These are phyloP conservation scores for Platyscapa corneri DNA, from an alignment of 1,140 invertebrate genomes.

Conservation along the genomic window DNA sequence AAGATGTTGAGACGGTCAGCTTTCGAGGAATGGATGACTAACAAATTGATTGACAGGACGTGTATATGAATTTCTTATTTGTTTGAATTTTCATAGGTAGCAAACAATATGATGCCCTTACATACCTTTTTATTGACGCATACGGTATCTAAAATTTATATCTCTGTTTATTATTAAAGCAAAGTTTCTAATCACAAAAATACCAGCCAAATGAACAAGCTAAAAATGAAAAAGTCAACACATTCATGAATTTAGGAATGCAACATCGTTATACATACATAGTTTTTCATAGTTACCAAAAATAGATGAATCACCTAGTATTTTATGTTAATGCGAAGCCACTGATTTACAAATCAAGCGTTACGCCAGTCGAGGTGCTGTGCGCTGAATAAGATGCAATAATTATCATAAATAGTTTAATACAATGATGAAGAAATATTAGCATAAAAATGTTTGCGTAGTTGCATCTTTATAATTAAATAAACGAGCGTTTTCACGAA, in stretches of 20 bases:
- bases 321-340: not conserved
- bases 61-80: conserved; percentile 23
- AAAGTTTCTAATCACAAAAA: not conserved
- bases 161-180: not conserved
- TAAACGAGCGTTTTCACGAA: not conserved
- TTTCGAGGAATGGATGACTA: conserved; percentile 31
- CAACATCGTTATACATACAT: too few relatives aligned
- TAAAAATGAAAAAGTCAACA: not conserved
- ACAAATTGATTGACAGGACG: conserved; percentile 39
- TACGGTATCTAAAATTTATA: conserved; percentile 4
- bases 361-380: conserved; percentile 60
- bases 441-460: conserved; percentile 63
- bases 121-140: not conserved
- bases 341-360: not conserved
- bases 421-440: conserved; percentile 62
- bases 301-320: not conserved
- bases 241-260: not conserved
- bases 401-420: conserved; percentile 50
- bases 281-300: not conserved
- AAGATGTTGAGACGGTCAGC: conserved; percentile 28
- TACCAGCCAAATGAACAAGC: not conserved
- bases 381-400: conserved; percentile 52
- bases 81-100: conserved; percentile 16
- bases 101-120: not conserved
- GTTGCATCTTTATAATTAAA: conserved; percentile 41